Base-by-base conservation (phyloP, 2,888 invertebrate genomes). In the Eupelmus urozonus region DNA sequence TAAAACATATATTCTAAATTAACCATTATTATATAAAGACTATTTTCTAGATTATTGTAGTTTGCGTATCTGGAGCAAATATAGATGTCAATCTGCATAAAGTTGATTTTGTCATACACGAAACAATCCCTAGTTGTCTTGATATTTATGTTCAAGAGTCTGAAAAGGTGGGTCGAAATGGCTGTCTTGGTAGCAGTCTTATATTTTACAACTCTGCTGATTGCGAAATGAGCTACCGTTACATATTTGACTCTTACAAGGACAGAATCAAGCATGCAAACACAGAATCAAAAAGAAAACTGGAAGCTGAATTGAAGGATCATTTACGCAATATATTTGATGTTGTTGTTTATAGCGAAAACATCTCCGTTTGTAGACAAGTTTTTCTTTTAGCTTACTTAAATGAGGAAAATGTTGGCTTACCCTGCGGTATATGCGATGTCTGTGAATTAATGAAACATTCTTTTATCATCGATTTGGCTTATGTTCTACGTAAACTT, bases 331-430 rank as follows among this genome's bases (percentile, higher is more conserved):
- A 57, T 2, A 29, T 67, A 9, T 63, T 69, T 16, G 69, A 78
- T 5, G 29, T 63, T 0, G 42, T 67, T 1, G 9, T 73, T 0
- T 73, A 73, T 27, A 60, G 62, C 1, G 78, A 78, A 45, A 78
- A 78, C n/a, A 67, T 29, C 20, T 57, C 55, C 1, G 5, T 63
- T 0, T 78, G 78, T 29, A 59, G 78, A 2, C 78, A 78, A 49
- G 1, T 55, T 7, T 73, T 63, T 25, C n/a, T 78, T 7, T 23
- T 78, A 2, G 62, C 25, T 4, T 57, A 73, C 9, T 69, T 73
- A 1, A 69, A 73, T 40, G 66, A 78, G 4, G 63, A 73, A 0
- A 63, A 45, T 25, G 49, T 63, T 7, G 67, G 18, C 9, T 4
- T 25, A 11, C 51, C 73, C 0, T 78, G 78, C 16, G 73, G 69